A percentile compares a stretch with the other conserved stretches of the same genome.
Conservation (phyloP, 2,888 invertebrate species). For the Oligia strigilis region DNA sequence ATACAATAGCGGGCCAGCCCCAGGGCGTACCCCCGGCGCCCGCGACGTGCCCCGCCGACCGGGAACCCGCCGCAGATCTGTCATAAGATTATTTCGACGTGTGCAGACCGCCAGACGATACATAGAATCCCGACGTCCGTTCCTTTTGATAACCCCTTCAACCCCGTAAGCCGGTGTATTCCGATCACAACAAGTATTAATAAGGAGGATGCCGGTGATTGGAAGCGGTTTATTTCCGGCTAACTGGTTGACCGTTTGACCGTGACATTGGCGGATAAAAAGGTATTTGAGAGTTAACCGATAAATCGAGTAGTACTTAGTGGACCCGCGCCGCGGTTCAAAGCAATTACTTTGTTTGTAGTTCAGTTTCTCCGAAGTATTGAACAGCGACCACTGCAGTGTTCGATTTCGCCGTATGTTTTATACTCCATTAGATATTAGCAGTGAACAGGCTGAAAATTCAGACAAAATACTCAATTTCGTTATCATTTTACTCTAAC, state of each 20-base stretch:
- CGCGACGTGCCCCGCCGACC: neutral
- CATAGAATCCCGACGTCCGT: constrained; percentile 59
- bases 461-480: neutral
- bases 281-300: constrained; percentile 37
- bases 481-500: constrained; percentile 11
- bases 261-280: constrained; percentile 55
- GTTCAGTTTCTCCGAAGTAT: neutral
- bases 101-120: constrained; percentile 43
- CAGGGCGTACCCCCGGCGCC: constrained; percentile 16
- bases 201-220: constrained; percentile 53
- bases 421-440: neutral
- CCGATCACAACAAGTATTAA: constrained; percentile 46
- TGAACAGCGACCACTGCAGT: neutral
- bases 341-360: constrained; percentile 5
- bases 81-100: constrained; percentile 55
- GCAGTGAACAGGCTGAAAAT: neutral
- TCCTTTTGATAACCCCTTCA: constrained; percentile 62
- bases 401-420: neutral
- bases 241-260: constrained; percentile 40
- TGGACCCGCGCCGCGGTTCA: neutral
- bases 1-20: constrained; percentile 44
- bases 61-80: constrained; percentile 40
- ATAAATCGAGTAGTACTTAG: constrained; percentile 16
- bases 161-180: constrained; percentile 51
- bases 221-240: constrained; percentile 46